Evolutionary conservation across 2,797 vertebrate genomes (phyloP).

Genomic region (Falco cherrug): DNA sequence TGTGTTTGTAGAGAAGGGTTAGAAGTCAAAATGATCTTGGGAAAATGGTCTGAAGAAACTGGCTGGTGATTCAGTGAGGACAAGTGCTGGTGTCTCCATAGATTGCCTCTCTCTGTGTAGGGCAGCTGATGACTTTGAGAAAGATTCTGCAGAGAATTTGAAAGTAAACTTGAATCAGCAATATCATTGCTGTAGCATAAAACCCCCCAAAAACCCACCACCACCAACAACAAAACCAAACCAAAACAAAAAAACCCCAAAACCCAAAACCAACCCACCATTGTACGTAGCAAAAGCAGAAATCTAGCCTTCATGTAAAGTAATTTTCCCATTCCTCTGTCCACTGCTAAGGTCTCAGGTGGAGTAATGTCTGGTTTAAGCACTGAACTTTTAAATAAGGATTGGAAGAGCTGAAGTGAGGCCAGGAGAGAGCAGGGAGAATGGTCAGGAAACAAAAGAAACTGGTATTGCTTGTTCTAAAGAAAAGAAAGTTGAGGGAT

Average conservation of each 20-base stretch:
- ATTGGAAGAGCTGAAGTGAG: background rate
- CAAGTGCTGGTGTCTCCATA: background rate
- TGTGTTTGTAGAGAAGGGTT: background rate
- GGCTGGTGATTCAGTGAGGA: background rate
- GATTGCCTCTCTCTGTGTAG: background rate
- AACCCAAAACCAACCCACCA: no score
- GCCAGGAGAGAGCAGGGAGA: background rate
- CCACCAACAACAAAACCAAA: background rate
- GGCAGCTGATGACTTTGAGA: background rate
- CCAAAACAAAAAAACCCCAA: background rate
- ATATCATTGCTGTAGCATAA: background rate
- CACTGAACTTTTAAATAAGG: background rate
- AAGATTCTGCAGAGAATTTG: background rate
- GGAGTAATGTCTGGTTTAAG: background rate
- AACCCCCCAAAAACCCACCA: no score
- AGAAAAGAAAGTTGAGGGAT: background rate
- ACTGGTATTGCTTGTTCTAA: background rate
- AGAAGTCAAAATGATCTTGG: background rate
- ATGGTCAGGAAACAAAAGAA: background rate
- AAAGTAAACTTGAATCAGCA: background rate
- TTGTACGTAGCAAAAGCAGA: background rate
- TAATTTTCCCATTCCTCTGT: background rate
- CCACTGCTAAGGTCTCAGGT: background rate
- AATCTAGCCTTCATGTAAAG: background rate
- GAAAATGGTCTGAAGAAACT: background rate